Evolutionary conservation across 2,113 vertebrate genomes (phyloP).

Genomic region (Hystrix brachyura): DNA sequence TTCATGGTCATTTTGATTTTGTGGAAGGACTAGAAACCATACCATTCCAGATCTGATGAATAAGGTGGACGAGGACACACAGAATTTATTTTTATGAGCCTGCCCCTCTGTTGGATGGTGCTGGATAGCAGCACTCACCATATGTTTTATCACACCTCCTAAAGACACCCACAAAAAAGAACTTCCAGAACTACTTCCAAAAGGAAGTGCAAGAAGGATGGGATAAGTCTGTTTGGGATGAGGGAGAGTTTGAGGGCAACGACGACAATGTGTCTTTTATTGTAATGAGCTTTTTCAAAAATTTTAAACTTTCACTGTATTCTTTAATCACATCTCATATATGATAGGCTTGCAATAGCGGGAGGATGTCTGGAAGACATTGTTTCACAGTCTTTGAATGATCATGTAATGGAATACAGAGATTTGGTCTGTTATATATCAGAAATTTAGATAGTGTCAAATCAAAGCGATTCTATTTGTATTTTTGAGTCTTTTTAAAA

Average conservation of each 20-base stretch:
- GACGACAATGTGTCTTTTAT: not conserved
- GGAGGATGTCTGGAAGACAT: not conserved
- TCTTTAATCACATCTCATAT: not conserved
- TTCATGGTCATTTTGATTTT: not conserved
- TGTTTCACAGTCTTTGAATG: not conserved
- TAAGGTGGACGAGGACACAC: not conserved
- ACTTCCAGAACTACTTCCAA: not conserved
- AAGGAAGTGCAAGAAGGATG: not conserved
- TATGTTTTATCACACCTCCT: not conserved
- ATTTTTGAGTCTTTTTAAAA: slow-evolving; percentile 15
- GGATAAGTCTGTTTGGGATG: not conserved
- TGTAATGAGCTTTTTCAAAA: not conserved
- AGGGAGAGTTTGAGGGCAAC: not conserved
- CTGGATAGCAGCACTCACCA: not conserved
- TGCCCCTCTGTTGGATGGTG: no score
- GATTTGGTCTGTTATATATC: not conserved
- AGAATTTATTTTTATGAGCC: not conserved
- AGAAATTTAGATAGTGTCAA: not conserved
- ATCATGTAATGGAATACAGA: not conserved
- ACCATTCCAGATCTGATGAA: not conserved
- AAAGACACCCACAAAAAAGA: not conserved
- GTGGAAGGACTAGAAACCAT: not conserved
- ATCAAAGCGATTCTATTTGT: not conserved
- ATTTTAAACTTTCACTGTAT: not conserved
- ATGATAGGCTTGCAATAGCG: not conserved